phyloP scores from a whole-genome alignment of 2,888 invertebrate species.

The Parnassius apollo region DNA sequence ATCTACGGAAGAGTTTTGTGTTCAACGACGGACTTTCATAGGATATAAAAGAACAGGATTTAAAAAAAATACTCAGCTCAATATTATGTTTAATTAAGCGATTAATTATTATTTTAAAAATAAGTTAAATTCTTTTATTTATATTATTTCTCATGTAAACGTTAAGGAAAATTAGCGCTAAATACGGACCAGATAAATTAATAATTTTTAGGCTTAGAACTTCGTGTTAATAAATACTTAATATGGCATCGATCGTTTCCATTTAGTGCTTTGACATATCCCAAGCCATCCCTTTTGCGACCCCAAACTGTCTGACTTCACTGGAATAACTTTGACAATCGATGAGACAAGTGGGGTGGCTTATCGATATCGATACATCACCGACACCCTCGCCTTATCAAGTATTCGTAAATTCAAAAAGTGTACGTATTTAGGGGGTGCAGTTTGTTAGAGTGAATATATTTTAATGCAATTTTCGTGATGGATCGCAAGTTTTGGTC shows the following conservation, averaged over 20 bases:
- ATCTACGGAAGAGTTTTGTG: no score
- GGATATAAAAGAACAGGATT: no score
- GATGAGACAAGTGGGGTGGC: constrained; percentile 26
- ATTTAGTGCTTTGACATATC: constrained; percentile 4
- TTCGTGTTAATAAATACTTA: constrained; percentile 4
- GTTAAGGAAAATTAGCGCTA: no score
- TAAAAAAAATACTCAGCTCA: no score
- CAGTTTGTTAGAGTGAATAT: not conserved
- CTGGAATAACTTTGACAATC: constrained; percentile 28
- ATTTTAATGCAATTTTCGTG: not conserved
- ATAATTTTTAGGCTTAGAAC: not conserved
- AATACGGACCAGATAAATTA: no score
- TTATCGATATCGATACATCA: constrained; percentile 25
- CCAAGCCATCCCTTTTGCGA: constrained; percentile 5
- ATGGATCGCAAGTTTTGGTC: no score
- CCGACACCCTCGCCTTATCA: constrained; percentile 14
- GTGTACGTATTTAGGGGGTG: not conserved
- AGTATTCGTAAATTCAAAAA: not conserved
- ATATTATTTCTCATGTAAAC: no score
- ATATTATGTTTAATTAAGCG: no score
- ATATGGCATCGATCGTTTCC: constrained; percentile 11
- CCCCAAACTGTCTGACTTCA: constrained; percentile 28
- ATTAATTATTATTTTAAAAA: no score
- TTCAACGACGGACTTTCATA: no score
- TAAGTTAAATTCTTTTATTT: no score